Percentiles rank a stretch among this genome's conserved stretches.
Conservation (phyloP, 2,113 vertebrate species). For the Donacobius atricapilla region DNA sequence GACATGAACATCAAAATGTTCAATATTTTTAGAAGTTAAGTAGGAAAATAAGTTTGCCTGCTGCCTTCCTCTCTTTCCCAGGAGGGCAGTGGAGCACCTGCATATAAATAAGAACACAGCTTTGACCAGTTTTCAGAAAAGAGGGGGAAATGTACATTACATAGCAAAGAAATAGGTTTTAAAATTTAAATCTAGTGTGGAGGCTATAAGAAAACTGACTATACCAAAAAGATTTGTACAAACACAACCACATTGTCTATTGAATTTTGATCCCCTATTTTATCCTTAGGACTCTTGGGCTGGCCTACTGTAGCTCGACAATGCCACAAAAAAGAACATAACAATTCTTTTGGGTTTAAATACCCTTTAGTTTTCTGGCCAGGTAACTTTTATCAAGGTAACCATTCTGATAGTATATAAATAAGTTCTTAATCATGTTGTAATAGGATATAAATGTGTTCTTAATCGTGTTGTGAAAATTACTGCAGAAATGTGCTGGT, state of each 20-base stretch:
- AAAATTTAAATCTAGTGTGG: not conserved
- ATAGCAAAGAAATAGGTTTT: not conserved
- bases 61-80: not conserved
- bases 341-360: not conserved
- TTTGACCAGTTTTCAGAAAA: not conserved
- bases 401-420: not conserved
- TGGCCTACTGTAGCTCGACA: rapidly evolving
- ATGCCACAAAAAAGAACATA: not conserved
- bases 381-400: not conserved
- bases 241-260: not conserved
- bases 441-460: not conserved
- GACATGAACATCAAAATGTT: not conserved
- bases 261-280: not conserved
- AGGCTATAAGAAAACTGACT: not conserved
- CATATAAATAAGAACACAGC: not conserved
- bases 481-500: not conserved
- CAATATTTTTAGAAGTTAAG: conserved; percentile 24
- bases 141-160: not conserved
- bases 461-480: not conserved
- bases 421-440: not conserved
- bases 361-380: not conserved
- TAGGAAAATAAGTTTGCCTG: not conserved
- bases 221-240: not conserved
- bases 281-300: not conserved
- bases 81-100: not conserved